Evolutionary conservation across 2,888 invertebrate genomes (phyloP).

Genomic region (Eilema caniola): DNA sequence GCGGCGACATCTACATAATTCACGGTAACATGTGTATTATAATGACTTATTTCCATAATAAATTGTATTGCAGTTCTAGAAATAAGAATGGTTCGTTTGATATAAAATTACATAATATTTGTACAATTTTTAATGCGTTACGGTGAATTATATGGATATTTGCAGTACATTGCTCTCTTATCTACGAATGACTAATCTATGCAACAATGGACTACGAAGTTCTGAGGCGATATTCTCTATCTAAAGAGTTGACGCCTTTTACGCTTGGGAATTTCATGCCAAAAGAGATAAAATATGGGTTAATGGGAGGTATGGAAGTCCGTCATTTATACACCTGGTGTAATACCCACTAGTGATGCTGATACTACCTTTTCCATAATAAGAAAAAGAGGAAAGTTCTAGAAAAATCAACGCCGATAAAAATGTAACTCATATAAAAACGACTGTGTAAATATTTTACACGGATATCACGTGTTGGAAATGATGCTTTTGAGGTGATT

Average conservation of each 20-base stretch:
- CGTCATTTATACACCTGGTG: neutral
- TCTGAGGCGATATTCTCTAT: too few species aligned
- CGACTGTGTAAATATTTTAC: neutral
- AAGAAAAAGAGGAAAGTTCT: neutral
- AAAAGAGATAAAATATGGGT: neutral
- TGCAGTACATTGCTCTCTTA: neutral
- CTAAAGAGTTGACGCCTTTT: neutral
- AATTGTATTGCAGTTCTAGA: neutral
- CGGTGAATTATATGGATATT: neutral
- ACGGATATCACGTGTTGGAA: neutral
- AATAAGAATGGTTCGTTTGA: neutral
- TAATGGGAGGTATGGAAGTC: neutral
- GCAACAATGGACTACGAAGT: too few species aligned
- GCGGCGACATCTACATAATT: too few species aligned
- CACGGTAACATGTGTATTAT: neutral
- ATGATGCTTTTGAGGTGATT: neutral
- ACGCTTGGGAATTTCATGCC: neutral
- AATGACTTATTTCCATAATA: neutral
- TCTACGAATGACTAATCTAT: too few species aligned
- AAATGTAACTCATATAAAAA: neutral
- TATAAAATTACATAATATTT: neutral
- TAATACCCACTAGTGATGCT: neutral
- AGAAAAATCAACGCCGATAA: neutral
- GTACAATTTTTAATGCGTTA: neutral
- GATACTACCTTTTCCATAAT: neutral